These are phyloP conservation scores for Petrocephalus zakoni DNA, from an alignment of 2,113 vertebrate genomes.

Conservation along the genomic window DNA sequence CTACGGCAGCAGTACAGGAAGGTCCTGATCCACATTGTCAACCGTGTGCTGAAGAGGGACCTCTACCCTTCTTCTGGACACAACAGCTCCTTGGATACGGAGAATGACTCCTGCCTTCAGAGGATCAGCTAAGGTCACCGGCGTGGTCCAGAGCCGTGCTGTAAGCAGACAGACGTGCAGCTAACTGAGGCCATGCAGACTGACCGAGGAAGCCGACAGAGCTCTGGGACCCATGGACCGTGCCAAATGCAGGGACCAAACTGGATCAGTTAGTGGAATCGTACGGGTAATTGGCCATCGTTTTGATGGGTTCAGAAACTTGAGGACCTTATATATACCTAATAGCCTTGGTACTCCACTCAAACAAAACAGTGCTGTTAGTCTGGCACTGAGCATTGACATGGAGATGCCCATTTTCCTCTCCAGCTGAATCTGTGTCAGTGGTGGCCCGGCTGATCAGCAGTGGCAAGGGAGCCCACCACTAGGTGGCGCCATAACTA, in stretches of 20 bases:
- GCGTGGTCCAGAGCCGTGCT: background rate
- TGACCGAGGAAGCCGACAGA: background rate
- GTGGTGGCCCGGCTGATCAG: background rate
- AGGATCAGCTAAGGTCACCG: constrained; percentile 59
- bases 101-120: constrained; percentile 76
- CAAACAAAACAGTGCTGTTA: background rate
- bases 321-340: constrained; percentile 12
- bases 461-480: background rate
- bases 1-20: constrained; percentile 75
- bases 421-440: background rate
- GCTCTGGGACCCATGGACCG: constrained; percentile 38
- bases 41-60: constrained; percentile 70
- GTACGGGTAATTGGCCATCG: background rate
- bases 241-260: constrained; percentile 15
- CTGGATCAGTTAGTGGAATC: constrained; percentile 33
- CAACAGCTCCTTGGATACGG: constrained; percentile 72
- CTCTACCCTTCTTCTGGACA: constrained; percentile 72
- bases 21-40: constrained; percentile 66
- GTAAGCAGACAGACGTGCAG: background rate
- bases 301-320: constrained; percentile 18
- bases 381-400: background rate
- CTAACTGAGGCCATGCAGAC: background rate
- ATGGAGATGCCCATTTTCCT: background rate
- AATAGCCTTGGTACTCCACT: constrained; percentile 16
- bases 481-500: background rate